These are phyloP conservation scores for Chrysocyon brachyurus DNA, from an alignment of 2,797 vertebrate genomes.

Conservation along the genomic window DNA sequence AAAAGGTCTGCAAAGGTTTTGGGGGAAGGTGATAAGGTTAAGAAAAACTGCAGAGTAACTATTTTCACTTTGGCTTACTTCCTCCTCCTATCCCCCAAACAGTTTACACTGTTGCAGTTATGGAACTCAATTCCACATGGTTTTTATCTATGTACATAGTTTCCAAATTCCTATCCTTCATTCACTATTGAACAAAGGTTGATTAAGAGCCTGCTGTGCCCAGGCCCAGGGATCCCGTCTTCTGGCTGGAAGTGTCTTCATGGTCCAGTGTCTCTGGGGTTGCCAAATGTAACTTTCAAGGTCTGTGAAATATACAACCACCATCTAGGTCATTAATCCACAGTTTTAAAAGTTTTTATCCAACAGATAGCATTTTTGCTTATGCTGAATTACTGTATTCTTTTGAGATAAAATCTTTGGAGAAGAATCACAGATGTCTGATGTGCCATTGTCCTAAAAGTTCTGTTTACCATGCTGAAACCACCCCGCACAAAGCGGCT, in stretches of 20 bases:
- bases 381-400: not conserved
- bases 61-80: not conserved
- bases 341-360: not conserved
- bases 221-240: not conserved
- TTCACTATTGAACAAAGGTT: not conserved
- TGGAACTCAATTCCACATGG: not conserved
- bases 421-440: not conserved
- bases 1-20: not conserved
- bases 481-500: not conserved
- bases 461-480: not conserved
- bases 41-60: not conserved
- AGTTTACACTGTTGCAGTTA: not conserved
- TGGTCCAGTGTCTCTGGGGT: not conserved
- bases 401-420: not conserved
- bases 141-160: not conserved
- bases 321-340: not conserved
- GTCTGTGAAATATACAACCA: not conserved
- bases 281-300: not conserved
- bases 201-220: accelerated
- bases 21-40: not conserved
- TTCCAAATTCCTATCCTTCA: not conserved
- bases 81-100: not conserved
- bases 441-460: not conserved
- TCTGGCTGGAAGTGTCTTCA: no score
- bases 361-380: not conserved